Percentiles rank a stretch among this genome's conserved stretches.
phyloP scores from a whole-genome alignment of 2,113 vertebrate species.

The Syngnathus scovelli region DNA sequence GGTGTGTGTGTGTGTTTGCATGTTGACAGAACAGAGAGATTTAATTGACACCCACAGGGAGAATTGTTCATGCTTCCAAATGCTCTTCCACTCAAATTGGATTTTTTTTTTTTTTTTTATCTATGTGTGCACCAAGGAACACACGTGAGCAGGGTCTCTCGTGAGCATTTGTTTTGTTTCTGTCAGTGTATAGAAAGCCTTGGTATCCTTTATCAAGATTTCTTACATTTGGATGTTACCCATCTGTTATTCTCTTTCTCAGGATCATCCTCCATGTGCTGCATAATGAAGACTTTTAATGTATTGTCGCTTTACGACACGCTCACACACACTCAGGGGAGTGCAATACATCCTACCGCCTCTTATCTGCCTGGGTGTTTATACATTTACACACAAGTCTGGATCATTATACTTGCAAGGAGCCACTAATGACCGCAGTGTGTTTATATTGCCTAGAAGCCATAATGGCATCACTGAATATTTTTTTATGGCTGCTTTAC shows the following conservation, averaged over 20 bases:
- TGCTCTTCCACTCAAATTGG: conserved; percentile 5
- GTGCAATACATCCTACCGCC: conserved; percentile 19
- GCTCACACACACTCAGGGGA: conserved; percentile 21
- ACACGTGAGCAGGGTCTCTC: conserved; percentile 21
- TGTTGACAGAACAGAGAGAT: conserved; percentile 55
- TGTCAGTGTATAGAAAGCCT: neutral
- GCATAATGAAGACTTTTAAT: conserved; percentile 19
- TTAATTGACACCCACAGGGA: conserved; percentile 66
- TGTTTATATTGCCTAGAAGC: neutral
- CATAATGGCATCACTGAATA: neutral
- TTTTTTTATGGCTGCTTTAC: neutral
- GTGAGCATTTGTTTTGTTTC: conserved; percentile 13
- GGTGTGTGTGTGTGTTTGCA: conserved; percentile 14
- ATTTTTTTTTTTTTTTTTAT: no score
- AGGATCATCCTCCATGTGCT: conserved; percentile 12
- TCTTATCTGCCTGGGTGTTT: conserved; percentile 15
- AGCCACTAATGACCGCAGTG: neutral
- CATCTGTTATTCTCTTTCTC: conserved; percentile 10
- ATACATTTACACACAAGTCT: neutral
- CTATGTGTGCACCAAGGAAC: conserved; percentile 16
- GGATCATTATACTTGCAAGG: neutral
- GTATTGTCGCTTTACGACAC: conserved; percentile 20
- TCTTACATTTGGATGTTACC: neutral
- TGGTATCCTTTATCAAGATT: neutral
- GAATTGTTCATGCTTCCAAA: conserved; percentile 60